These are phyloP conservation scores for Margaritifera margaritifera DNA, from an alignment of 2,888 invertebrate genomes.

Conservation along the genomic window DNA sequence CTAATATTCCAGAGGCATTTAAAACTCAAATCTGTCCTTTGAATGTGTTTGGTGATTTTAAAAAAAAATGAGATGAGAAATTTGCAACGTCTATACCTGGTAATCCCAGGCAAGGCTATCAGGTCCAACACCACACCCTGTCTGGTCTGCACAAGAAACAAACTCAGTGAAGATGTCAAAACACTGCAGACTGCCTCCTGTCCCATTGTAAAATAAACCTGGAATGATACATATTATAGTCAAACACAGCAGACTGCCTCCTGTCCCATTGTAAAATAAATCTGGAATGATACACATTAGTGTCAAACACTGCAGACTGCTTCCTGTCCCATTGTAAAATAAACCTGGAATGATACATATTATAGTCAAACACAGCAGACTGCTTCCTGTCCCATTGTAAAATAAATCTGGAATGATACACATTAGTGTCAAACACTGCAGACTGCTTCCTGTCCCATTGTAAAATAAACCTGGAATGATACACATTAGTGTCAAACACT, in stretches of 20 bases:
- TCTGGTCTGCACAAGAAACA: constrained; percentile 72
- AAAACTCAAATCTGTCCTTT: too few relatives aligned
- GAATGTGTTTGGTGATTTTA: too few relatives aligned
- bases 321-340: not conserved
- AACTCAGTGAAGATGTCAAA: constrained; percentile 68
- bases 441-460: too few relatives aligned
- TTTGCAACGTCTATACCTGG: constrained; percentile 57
- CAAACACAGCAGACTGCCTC: not conserved
- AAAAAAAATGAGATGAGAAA: not conserved
- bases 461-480: too few relatives aligned
- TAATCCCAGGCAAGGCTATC: constrained; percentile 71
- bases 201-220: constrained; percentile 56
- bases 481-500: too few relatives aligned
- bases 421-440: too few relatives aligned
- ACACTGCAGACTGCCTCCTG: constrained; percentile 49
- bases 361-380: too few relatives aligned
- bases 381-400: too few relatives aligned
- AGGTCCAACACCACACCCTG: constrained; percentile 71
- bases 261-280: not conserved
- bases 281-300: too few relatives aligned
- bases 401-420: too few relatives aligned
- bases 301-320: constrained; percentile 1
- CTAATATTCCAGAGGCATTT: too few relatives aligned
- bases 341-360: too few relatives aligned
- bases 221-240: not conserved